Conservation (phyloP, 2,113 vertebrate species). For the Bambusicola thoracicus region DNA sequence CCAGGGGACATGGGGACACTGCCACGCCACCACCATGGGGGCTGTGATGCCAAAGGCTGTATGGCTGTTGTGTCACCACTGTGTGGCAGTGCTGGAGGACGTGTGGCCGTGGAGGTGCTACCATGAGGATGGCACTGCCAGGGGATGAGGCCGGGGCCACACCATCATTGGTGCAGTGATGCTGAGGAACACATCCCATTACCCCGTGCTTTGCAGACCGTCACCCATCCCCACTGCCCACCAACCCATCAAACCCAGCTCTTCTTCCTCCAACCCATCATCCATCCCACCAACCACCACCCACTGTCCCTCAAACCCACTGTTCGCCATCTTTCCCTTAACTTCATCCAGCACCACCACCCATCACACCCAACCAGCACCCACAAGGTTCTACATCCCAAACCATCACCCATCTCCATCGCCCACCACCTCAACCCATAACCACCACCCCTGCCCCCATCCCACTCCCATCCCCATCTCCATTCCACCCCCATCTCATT, state of each 20-base stretch:
- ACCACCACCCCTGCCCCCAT: no score
- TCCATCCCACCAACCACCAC: no score
- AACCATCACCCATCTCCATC: no score
- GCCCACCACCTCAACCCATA: no score
- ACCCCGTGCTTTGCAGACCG: no score
- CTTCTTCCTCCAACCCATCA: not conserved
- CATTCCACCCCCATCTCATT: no score
- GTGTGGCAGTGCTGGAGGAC: rapidly evolving
- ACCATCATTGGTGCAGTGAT: not conserved
- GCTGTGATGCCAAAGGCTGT: not conserved
- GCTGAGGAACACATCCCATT: not conserved
- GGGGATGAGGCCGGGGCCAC: rapidly evolving
- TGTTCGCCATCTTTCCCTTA: not conserved
- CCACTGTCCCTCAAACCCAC: not conserved
- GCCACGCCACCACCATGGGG: not conserved
- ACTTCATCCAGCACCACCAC: not conserved
- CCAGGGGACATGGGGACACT: not conserved
- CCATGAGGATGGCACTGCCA: rapidly evolving
- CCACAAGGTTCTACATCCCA: not conserved
- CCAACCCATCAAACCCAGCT: no score
- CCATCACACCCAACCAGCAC: not conserved
- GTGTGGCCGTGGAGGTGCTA: rapidly evolving
- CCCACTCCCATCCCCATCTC: no score
- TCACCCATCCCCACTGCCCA: not conserved
- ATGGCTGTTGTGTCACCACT: not conserved